Evolutionary conservation across 2,113 vertebrate species (phyloP).

Genomic region (Gulo gulo): DNA sequence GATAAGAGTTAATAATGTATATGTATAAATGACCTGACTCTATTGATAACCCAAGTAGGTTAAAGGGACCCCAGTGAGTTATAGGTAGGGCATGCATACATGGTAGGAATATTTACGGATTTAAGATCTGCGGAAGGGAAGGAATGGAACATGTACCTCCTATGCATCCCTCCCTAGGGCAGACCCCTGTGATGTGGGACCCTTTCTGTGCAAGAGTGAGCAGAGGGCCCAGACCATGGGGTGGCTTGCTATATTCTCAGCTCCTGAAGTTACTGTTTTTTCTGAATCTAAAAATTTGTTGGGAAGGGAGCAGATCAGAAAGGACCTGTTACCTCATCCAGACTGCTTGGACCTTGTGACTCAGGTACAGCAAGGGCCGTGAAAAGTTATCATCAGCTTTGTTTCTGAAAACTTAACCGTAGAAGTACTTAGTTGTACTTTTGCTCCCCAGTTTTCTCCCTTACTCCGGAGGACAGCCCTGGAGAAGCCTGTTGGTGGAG

Average conservation of each 20-base stretch:
- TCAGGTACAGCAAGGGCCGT: background rate
- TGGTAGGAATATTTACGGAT: background rate
- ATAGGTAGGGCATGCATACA: fast-evolving
- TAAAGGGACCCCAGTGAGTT: background rate
- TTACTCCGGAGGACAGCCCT: background rate
- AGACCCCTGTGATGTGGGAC: background rate
- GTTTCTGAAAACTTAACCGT: background rate
- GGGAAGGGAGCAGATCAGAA: background rate
- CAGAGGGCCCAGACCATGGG: background rate
- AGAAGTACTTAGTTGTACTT: background rate
- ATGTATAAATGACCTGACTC: background rate
- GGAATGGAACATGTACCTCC: background rate
- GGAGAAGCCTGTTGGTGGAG: background rate
- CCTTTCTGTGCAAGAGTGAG: background rate
- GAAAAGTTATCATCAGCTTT: background rate
- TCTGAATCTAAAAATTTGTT: background rate
- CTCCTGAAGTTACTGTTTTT: background rate
- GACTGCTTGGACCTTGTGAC: background rate
- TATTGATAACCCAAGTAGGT: background rate
- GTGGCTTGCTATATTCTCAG: background rate
- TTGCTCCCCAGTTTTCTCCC: background rate
- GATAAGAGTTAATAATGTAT: background rate
- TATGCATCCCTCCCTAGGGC: background rate
- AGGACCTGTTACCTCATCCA: background rate
- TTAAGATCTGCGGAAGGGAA: background rate